A percentile compares a stretch with the other conserved stretches of the same genome.
phyloP scores from a whole-genome alignment of 2,113 vertebrate genomes.

The Aramus guarauna region DNA sequence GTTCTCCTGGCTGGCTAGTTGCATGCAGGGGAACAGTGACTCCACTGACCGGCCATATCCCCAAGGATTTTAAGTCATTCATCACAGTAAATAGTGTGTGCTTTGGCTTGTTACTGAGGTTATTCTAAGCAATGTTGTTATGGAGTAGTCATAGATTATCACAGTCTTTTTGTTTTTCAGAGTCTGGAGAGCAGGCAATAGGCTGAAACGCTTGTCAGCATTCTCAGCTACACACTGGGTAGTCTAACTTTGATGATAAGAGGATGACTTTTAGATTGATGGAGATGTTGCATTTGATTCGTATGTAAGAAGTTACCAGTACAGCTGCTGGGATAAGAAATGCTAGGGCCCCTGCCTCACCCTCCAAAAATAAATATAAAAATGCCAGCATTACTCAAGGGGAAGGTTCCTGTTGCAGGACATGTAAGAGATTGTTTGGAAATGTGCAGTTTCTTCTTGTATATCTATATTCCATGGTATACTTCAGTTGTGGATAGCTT shows the following conservation, averaged over 20 bases:
- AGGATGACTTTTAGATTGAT: neutral
- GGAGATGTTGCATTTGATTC: neutral
- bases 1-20: neutral
- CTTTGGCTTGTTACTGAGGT: neutral
- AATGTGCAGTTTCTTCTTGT: neutral
- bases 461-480: neutral
- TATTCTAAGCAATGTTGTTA: neutral
- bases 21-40: neutral
- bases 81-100: neutral
- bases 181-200: neutral
- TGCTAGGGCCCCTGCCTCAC: neutral
- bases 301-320: neutral
- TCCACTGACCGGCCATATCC: neutral
- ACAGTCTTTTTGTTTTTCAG: neutral
- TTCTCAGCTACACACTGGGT: neutral
- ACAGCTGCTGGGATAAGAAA: neutral
- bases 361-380: neutral
- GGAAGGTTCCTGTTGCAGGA: neutral
- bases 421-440: neutral
- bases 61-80: neutral
- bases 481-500: neutral
- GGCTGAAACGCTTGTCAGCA: neutral
- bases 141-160: neutral
- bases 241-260: neutral
- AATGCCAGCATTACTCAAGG: neutral